Percentiles rank a stretch among this genome's conserved stretches.
Evolutionary conservation across 2,888 invertebrate genomes (phyloP).

Genomic region (Dicyrtoma fusca): DNA sequence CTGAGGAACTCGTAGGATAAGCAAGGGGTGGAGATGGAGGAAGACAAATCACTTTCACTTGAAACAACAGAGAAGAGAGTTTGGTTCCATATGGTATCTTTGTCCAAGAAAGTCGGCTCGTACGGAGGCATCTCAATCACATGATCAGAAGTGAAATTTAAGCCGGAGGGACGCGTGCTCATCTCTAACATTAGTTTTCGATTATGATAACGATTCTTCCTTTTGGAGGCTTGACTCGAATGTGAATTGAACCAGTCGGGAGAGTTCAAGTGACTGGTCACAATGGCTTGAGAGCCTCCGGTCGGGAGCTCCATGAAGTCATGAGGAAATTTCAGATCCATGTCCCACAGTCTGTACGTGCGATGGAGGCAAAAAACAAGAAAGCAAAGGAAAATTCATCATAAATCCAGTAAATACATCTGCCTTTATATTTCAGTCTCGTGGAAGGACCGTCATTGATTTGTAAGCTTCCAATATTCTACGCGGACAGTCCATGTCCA

Average conservation of each 20-base stretch:
- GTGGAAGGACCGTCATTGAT: neutral
- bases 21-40: slow-evolving; percentile 30
- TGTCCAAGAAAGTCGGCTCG: slow-evolving; percentile 47
- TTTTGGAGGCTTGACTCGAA: neutral
- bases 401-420: too few relatives aligned
- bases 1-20: slow-evolving; percentile 42
- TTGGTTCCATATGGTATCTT: slow-evolving; percentile 51
- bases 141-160: slow-evolving; percentile 46
- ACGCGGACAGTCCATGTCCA: neutral
- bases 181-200: slow-evolving; percentile 18
- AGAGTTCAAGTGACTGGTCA: slow-evolving; percentile 40
- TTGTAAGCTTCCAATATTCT: neutral
- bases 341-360: slow-evolving; percentile 50
- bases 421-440: neutral
- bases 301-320: slow-evolving; percentile 41
- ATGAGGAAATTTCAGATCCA: slow-evolving; percentile 53
- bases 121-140: slow-evolving; percentile 53
- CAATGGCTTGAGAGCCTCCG: neutral
- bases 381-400: neutral
- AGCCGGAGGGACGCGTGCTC: slow-evolving; percentile 39
- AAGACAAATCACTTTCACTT: slow-evolving; percentile 24
- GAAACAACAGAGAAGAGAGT: slow-evolving; percentile 48
- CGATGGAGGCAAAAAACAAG: neutral
- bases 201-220: slow-evolving; percentile 19
- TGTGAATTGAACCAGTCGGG: slow-evolving; percentile 52